phyloP scores from a whole-genome alignment of 2,888 invertebrate genomes.

The Lymantria monacha region DNA sequence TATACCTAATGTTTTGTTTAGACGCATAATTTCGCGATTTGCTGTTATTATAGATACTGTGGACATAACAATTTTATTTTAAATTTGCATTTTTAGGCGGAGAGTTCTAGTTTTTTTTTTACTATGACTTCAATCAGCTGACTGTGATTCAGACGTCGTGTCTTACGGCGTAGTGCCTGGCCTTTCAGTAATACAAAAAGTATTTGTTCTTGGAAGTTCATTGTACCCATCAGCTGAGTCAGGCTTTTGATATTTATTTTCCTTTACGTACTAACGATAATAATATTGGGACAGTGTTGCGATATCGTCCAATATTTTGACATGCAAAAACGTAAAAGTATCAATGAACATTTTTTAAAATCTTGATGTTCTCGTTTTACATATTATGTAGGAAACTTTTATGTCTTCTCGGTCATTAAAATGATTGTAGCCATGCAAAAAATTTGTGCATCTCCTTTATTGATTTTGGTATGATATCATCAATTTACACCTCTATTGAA shows the following conservation, averaged over 20 bases:
- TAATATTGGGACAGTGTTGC: slow-evolving; percentile 59
- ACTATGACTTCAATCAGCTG: slow-evolving; percentile 31
- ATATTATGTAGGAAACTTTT: slow-evolving; percentile 21
- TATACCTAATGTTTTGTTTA: slow-evolving; percentile 41
- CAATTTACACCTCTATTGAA: slow-evolving; percentile 40
- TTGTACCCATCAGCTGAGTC: slow-evolving; percentile 74
- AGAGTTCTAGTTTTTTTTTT: slow-evolving; percentile 14
- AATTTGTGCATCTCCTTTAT: slow-evolving; percentile 39
- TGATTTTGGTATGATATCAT: slow-evolving; percentile 58
- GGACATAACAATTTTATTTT: slow-evolving; percentile 11
- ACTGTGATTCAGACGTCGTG: slow-evolving; percentile 47
- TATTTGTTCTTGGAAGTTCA: slow-evolving; percentile 65
- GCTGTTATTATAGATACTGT: slow-evolving; percentile 14
- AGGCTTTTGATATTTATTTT: slow-evolving; percentile 48
- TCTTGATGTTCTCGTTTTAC: slow-evolving; percentile 20
- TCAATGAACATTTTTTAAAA: slow-evolving; percentile 31
- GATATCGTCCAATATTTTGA: slow-evolving; percentile 51
- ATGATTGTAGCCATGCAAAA: slow-evolving; percentile 32
- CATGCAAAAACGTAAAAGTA: slow-evolving; percentile 43
- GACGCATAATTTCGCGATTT: slow-evolving; percentile 27
- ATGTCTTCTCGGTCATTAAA: slow-evolving; percentile 33
- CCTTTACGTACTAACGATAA: slow-evolving; percentile 43
- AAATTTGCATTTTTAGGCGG: slow-evolving; percentile 10
- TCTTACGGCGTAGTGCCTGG: slow-evolving; percentile 36
- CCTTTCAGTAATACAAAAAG: slow-evolving; percentile 45